Evolutionary conservation across 2,797 vertebrate genomes (phyloP), one percentile per base, ranked within the genome.

Genomic region (Petrocephalus sullivani): DNA sequence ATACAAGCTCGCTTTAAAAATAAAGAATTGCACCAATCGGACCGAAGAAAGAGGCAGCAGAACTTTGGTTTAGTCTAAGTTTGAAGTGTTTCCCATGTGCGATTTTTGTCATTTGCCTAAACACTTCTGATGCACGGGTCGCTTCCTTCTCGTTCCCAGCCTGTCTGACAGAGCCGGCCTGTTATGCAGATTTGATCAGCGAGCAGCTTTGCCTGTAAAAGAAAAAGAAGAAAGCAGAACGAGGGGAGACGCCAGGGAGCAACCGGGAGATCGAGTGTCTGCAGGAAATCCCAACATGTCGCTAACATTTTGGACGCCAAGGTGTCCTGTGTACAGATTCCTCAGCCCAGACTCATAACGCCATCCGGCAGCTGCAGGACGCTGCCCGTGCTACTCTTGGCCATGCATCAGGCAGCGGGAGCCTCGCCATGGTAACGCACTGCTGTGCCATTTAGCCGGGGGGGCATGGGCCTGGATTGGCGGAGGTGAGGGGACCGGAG

Each of bases 261-360:
- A 88, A 89, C 60, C 89, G 90, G 91, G 88, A 87, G 75, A 91
- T 93, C 91, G 91, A 92, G 57, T 94, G 95, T 95, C 94, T 93
- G 95, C 95, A 92, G 93, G 56, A 91, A 91, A 91, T 90, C 90
- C 88, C 89, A 94, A 93, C 88, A 89, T 92, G 88, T 93, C 92
- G 92, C 81, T 91, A 92, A 90, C 88, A 93, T 94, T 94, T 94
- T 92, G 95, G 94, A 93, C 93, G 93, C 92, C 89, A 88, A 90
- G 92, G 90, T 93, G 94, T 94, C 92, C 93, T 94, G 93, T 94
- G 92, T 93, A 93, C 90, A 23, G 90, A 90, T 91, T 89, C 89
- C 41, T 54, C 19, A 93, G 94, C 95, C 95, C 91, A 95, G 92
- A 96, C 92, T 96, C 96, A 96, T 93, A 96, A 95, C 95, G 92